Evolutionary conservation across 2,888 invertebrate genomes (phyloP).

Genomic region (Andrena chrysosceles): DNA sequence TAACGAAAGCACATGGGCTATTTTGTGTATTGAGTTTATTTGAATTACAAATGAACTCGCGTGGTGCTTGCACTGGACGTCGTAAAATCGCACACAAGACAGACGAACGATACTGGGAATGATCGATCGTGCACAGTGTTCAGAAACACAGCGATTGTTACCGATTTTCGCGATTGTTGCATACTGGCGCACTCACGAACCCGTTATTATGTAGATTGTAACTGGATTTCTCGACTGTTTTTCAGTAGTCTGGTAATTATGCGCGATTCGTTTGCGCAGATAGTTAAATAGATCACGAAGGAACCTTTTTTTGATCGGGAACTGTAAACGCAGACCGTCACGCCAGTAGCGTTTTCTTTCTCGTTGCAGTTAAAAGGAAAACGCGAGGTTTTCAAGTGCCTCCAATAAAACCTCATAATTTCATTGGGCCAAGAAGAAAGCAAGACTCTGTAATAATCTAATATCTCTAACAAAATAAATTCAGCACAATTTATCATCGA

Average conservation of each 20-base stretch:
- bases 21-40: background rate
- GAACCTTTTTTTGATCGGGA: background rate
- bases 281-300: constrained; percentile 32
- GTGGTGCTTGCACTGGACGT: background rate
- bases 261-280: constrained; percentile 11
- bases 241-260: background rate
- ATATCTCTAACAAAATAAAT: no score
- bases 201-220: constrained; percentile 33
- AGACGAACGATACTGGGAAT: constrained; percentile 17
- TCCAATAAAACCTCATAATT: background rate
- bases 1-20: background rate
- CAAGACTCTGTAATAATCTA: background rate
- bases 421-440: background rate
- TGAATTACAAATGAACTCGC: background rate
- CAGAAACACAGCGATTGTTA: constrained; percentile 11
- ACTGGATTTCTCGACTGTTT: constrained; percentile 11
- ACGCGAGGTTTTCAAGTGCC: no score
- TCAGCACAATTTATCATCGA: no score
- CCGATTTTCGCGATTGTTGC: constrained; percentile 12
- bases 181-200: constrained; percentile 10
- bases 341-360: background rate
- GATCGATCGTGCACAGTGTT: constrained; percentile 18
- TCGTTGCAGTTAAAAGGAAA: background rate
- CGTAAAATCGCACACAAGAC: background rate
- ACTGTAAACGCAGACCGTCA: constrained; percentile 14